Evolutionary conservation across 2,888 invertebrate species (phyloP).

Genomic region (Apodemia zela): DNA sequence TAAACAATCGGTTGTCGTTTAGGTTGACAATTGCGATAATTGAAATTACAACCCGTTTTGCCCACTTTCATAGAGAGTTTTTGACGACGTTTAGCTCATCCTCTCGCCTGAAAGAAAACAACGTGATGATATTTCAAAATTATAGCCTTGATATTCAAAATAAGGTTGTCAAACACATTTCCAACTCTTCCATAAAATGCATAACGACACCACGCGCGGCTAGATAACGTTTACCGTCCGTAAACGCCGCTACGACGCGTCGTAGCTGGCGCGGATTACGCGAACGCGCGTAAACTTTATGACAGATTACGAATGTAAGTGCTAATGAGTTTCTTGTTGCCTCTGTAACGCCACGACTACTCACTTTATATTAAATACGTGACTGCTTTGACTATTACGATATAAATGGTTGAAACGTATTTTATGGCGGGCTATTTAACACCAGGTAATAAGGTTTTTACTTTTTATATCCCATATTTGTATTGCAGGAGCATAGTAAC

Average conservation of each 20-base stretch:
- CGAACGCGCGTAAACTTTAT: constrained; percentile 33
- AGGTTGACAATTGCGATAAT: no score
- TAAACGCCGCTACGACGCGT: constrained; percentile 31
- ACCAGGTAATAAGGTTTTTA: no score
- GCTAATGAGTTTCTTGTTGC: constrained; percentile 38
- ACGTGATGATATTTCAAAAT: no score
- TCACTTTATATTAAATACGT: constrained; percentile 12
- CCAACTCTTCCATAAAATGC: background rate
- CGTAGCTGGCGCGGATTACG: constrained; percentile 33
- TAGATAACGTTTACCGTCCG: constrained; percentile 31
- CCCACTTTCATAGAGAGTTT: no score
- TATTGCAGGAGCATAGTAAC: no score
- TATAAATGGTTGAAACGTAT: background rate
- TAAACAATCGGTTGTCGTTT: no score
- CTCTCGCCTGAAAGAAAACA: no score
- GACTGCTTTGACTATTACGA: background rate
- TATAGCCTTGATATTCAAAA: background rate
- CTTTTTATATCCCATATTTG: no score
- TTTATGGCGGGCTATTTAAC: no score
- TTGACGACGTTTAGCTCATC: no score
- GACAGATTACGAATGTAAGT: constrained; percentile 38
- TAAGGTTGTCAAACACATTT: constrained; percentile 6
- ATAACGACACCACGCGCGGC: constrained; percentile 33
- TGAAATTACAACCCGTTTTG: no score
- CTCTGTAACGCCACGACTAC: background rate